Conservation (phyloP, 2,888 invertebrate species). For the Sturmia bella region DNA sequence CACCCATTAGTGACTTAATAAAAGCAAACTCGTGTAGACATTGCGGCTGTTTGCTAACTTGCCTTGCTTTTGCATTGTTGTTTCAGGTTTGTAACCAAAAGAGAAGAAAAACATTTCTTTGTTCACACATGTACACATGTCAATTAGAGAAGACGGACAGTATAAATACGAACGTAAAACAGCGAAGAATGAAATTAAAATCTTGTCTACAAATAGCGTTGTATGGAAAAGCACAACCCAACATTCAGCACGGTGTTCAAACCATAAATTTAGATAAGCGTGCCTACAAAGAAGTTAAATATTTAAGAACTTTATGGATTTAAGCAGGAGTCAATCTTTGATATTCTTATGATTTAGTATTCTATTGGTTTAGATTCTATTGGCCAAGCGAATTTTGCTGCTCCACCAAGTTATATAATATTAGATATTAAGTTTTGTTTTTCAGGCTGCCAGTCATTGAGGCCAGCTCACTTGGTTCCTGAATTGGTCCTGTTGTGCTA, state of each 20-base stretch:
- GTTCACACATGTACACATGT: slow-evolving; percentile 48
- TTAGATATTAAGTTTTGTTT: no score
- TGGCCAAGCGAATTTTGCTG: no score
- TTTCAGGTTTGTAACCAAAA: not conserved
- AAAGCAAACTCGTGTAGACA: slow-evolving; percentile 1
- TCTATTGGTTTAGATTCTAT: no score
- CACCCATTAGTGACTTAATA: not conserved
- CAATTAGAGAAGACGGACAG: slow-evolving; percentile 28
- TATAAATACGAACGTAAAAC: not conserved
- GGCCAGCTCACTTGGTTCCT: no score
- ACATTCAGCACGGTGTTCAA: not conserved
- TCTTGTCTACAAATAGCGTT: slow-evolving; percentile 31
- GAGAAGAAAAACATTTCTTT: slow-evolving; percentile 11
- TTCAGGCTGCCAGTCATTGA: no score
- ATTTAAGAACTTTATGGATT: not conserved
- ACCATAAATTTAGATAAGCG: not conserved
- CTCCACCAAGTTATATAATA: no score
- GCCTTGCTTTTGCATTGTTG: not conserved
- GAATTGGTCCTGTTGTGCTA: no score
- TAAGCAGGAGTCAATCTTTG: no score
- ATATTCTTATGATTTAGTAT: no score
- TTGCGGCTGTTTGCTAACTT: not conserved
- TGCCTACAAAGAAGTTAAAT: not conserved
- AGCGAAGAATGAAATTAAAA: slow-evolving; percentile 40
- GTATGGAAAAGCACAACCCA: slow-evolving; percentile 3